Percentiles rank a stretch among this genome's conserved stretches.
Evolutionary conservation across 1,140 invertebrate genomes (phyloP).

Genomic region (Teleopsis dalmanni): DNA sequence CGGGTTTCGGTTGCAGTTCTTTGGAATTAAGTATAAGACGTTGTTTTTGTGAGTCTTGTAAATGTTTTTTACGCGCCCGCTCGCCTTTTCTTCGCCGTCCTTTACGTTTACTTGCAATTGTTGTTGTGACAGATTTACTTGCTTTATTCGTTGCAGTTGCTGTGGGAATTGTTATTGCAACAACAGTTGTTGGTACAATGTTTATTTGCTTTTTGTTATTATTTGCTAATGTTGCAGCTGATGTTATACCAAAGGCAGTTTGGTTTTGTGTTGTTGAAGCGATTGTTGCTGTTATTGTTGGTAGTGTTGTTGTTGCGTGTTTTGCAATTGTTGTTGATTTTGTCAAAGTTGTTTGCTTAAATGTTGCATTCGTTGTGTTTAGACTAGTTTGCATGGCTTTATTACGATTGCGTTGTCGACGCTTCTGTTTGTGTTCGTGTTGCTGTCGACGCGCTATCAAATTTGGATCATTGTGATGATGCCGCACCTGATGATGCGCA

Average conservation of each 20-base stretch:
- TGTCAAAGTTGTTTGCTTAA: too few relatives aligned
- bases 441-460: constrained; percentile 31
- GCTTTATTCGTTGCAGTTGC: constrained; percentile 13
- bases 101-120: constrained; percentile 28
- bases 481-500: constrained; percentile 36
- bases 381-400: too few relatives aligned
- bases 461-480: constrained; percentile 40
- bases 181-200: neutral
- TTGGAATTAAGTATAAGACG: neutral
- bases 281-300: constrained; percentile 15
- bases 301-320: constrained; percentile 17
- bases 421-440: constrained; percentile 31
- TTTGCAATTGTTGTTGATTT: constrained; percentile 14
- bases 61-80: constrained; percentile 1
- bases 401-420: constrained; percentile 18
- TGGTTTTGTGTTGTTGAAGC: neutral
- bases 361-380: too few relatives aligned
- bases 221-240: neutral
- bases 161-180: constrained; percentile 1
- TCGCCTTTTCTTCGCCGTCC: constrained; percentile 30
- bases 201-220: neutral
- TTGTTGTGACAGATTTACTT: constrained; percentile 13
- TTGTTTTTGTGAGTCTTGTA: neutral
- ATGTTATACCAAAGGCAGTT: neutral
- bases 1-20: neutral